These are phyloP conservation scores for Puma concolor DNA, from an alignment of 2,113 vertebrate genomes.

Conservation along the genomic window DNA sequence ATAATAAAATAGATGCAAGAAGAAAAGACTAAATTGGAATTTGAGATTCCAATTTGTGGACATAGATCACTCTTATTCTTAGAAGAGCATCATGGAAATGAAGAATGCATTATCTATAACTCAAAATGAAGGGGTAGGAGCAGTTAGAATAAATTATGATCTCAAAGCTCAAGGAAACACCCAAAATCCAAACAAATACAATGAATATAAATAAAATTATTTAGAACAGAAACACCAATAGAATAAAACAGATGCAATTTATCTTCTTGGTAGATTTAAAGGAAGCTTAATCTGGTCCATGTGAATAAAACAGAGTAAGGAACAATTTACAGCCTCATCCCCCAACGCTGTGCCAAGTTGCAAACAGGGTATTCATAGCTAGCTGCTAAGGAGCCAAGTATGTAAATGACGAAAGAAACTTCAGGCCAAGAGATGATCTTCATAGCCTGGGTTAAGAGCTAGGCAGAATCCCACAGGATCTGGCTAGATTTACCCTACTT, in stretches of 20 bases:
- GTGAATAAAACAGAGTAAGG: not conserved
- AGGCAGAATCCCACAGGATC: not conserved
- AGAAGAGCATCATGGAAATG: not conserved
- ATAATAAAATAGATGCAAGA: slow-evolving; percentile 19
- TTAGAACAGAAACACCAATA: slow-evolving; percentile 27
- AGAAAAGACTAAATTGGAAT: not conserved
- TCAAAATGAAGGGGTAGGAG: slow-evolving; percentile 12
- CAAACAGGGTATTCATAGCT: not conserved
- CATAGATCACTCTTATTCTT: not conserved
- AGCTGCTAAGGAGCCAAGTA: not conserved
- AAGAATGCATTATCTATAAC: not conserved
- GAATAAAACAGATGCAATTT: slow-evolving; percentile 7
- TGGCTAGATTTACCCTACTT: not conserved
- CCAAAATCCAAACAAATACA: slow-evolving; percentile 37
- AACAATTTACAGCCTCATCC: not conserved
- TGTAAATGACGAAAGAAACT: not conserved
- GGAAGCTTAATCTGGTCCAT: not conserved
- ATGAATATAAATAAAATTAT: slow-evolving; percentile 6
- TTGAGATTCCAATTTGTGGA: not conserved
- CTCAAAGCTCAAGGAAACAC: slow-evolving; percentile 12
- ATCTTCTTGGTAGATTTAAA: slow-evolving; percentile 21
- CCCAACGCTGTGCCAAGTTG: not conserved
- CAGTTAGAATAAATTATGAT: slow-evolving; percentile 42
- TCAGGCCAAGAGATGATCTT: not conserved
- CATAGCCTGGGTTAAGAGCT: not conserved